phyloP scores from a whole-genome alignment of 2,888 invertebrate genomes.

The Cerceris rybyensis region DNA sequence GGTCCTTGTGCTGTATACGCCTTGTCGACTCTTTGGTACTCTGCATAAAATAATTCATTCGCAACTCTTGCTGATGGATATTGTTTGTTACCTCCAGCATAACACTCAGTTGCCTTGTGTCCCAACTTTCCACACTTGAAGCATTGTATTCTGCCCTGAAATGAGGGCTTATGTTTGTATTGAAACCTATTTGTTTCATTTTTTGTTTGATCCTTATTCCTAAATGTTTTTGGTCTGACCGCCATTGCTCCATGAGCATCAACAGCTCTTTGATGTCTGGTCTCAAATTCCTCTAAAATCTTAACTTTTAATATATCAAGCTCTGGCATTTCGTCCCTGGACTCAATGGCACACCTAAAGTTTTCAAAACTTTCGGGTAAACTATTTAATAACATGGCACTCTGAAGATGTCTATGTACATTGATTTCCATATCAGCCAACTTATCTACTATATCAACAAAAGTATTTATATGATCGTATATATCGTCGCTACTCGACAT shows the following conservation, averaged over 20 bases:
- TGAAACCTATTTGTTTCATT: background rate
- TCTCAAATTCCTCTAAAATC: slow-evolving; percentile 5
- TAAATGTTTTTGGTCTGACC: background rate
- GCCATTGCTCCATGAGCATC: background rate
- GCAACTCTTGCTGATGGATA: background rate
- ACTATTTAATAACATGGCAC: slow-evolving; percentile 10
- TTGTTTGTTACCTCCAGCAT: background rate
- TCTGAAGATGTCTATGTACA: background rate
- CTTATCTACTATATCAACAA: background rate
- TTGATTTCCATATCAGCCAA: background rate
- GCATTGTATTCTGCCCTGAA: background rate
- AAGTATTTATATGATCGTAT: background rate
- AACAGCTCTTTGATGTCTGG: background rate
- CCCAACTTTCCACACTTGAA: background rate
- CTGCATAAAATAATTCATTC: background rate
- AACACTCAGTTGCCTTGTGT: background rate
- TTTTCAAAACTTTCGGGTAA: slow-evolving; percentile 3
- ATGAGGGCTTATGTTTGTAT: background rate
- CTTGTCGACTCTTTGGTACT: background rate
- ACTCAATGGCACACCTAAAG: slow-evolving; percentile 11
- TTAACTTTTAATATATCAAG: slow-evolving; percentile 1
- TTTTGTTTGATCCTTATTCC: background rate
- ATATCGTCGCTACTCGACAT: background rate
- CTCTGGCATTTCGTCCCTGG: background rate
- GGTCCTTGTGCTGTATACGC: background rate